phyloP scores from a whole-genome alignment of 2,888 invertebrate species.

The Synergus itoensis region DNA sequence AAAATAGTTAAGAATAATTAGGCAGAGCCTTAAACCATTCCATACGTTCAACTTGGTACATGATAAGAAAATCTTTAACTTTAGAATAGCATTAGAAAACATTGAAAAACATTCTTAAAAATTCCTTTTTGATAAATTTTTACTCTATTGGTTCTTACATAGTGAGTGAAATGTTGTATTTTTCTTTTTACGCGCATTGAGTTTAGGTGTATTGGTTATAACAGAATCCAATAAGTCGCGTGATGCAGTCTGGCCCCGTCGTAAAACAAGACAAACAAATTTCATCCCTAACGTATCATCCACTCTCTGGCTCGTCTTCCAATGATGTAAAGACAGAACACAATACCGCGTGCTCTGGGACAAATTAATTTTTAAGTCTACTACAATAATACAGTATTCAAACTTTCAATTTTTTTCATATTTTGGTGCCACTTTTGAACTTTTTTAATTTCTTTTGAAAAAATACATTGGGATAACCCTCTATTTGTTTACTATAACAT shows the following conservation, averaged over 20 bases:
- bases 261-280: constrained; percentile 77
- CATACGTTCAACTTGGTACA: too few relatives aligned
- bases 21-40: too few relatives aligned
- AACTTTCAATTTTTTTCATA: too few relatives aligned
- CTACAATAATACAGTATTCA: too few relatives aligned
- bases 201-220: constrained; percentile 57
- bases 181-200: constrained; percentile 44
- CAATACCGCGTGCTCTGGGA: constrained; percentile 21
- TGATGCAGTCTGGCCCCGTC: constrained; percentile 73
- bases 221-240: constrained; percentile 75
- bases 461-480: too few relatives aligned
- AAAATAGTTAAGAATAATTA: too few relatives aligned
- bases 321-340: constrained; percentile 19
- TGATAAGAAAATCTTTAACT: too few relatives aligned
- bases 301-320: constrained; percentile 28
- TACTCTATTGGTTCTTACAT: neutral
- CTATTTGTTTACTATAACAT: too few relatives aligned
- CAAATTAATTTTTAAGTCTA: neutral
- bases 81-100: neutral
- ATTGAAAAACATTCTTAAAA: neutral
- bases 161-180: constrained; percentile 6
- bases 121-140: neutral
- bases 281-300: constrained; percentile 63
- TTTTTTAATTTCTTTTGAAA: too few relatives aligned
- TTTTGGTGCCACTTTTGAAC: too few relatives aligned